These are phyloP conservation scores for Thunnus albacares DNA, from an alignment of 2,797 vertebrate species.

Conservation along the genomic window DNA sequence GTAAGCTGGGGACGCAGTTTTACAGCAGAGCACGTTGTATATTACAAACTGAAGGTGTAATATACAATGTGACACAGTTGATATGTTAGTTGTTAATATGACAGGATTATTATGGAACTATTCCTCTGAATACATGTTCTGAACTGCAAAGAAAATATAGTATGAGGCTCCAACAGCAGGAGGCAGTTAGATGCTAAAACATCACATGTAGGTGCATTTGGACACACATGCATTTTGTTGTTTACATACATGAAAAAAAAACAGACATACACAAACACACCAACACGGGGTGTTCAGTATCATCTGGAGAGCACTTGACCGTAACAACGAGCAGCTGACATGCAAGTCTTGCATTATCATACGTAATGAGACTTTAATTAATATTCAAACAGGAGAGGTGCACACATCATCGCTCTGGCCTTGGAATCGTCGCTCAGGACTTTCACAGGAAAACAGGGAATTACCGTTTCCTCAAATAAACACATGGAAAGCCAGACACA, in stretches of 20 bases:
- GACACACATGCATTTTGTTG: background rate
- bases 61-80: no score
- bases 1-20: background rate
- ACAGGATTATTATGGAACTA: background rate
- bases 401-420: conserved; percentile 68
- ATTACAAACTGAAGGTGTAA: no score
- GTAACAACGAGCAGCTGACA: conserved; percentile 60
- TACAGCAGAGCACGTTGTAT: background rate
- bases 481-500: conserved; percentile 31
- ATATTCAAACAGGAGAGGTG: conserved; percentile 67
- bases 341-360: conserved; percentile 52
- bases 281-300: conserved; percentile 23
- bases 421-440: conserved; percentile 62
- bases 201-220: background rate
- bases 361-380: conserved; percentile 75
- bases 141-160: background rate
- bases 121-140: background rate
- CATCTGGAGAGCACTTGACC: conserved; percentile 61
- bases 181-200: background rate
- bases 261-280: conserved; percentile 21
- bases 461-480: conserved; percentile 61
- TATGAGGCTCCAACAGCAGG: background rate
- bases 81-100: background rate
- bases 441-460: conserved; percentile 68
- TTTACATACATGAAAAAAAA: conserved; percentile 35